phyloP scores from a whole-genome alignment of 2,113 vertebrate genomes.

The Peromyscus polionotus region DNA sequence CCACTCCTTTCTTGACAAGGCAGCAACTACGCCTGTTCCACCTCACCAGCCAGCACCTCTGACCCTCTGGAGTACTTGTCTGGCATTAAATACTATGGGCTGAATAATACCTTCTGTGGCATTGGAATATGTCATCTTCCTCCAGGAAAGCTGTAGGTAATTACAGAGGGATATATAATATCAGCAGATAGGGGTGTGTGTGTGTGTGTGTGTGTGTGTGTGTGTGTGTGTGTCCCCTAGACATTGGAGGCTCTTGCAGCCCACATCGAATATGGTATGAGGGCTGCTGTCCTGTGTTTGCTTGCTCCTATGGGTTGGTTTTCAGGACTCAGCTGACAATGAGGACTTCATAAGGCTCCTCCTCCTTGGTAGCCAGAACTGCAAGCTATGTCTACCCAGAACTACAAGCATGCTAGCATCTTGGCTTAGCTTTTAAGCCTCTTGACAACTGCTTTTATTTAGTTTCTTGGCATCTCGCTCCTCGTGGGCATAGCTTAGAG shows the following conservation, averaged over 20 bases:
- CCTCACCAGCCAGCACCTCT: not conserved
- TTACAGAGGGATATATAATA: too few species aligned
- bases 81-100: not conserved
- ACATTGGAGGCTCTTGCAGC: not conserved
- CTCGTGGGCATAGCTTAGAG: not conserved
- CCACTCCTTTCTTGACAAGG: not conserved
- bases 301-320: not conserved
- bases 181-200: not conserved
- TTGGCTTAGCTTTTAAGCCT: slow-evolving; percentile 26
- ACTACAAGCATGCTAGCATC: not conserved
- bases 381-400: not conserved
- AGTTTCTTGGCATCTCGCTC: not conserved
- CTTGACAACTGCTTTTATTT: slow-evolving; percentile 49
- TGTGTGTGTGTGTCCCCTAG: not conserved
- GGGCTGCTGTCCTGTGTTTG: not conserved
- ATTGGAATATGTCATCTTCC: not conserved
- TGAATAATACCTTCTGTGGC: not conserved
- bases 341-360: not conserved
- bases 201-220: not conserved
- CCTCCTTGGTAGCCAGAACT: not conserved
- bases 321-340: not conserved
- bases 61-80: not conserved
- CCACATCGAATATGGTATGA: fast-evolving
- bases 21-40: not conserved
- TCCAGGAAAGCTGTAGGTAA: not conserved